Evolutionary conservation across 1,140 invertebrate species (phyloP), one percentile per base, ranked within the genome.

Genomic region (Zaprionus kolodkinae): DNA sequence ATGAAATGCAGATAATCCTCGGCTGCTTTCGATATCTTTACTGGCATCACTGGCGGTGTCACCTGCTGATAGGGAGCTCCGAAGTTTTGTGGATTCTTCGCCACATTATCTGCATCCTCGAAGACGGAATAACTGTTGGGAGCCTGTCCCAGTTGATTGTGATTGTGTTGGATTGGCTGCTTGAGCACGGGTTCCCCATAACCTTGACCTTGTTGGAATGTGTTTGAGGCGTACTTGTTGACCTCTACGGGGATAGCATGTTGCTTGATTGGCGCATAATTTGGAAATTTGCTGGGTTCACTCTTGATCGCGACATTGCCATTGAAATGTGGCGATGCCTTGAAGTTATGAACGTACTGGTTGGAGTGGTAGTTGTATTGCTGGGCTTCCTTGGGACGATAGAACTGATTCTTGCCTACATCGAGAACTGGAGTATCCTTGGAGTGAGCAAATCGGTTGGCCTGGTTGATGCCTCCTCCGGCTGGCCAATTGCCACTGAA

Each of bases 1-100:
- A 92, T 92, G 25, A 92, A 92, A 36, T 81, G 81, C 45, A 92
- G 54, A 48, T 92, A 92, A 13, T 87, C 78, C 62, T 92, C 79
- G 0, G 91, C 91, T 38, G 91, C 79, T 30, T 87, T 89, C 0
- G 79, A 76, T 25, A 88, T 62, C 57, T 75, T 72, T 2, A 56
- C 36, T 0, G 78, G 63, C 1, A 45, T 45, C n/a, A 45, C 40
- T 45, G 59, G 57, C 2, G 9, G 61, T n/a, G 13, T 54, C 35
- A 59, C 15, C 3, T 59, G 35, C 12, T 68, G 86, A 54, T 72
- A 73, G 43, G 59, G 11, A 25, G 1, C 38, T 30, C 2, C 43
- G 55, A 35, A 67, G 71, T 13, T n/a, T 67, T n/a, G 52, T 15
- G 10, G 43, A 43, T 68, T 70, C 50, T 78, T 85, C 0, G 52